Base-by-base conservation (phyloP, 2,113 vertebrate species). In the Nothobranchius furzeri region DNA sequence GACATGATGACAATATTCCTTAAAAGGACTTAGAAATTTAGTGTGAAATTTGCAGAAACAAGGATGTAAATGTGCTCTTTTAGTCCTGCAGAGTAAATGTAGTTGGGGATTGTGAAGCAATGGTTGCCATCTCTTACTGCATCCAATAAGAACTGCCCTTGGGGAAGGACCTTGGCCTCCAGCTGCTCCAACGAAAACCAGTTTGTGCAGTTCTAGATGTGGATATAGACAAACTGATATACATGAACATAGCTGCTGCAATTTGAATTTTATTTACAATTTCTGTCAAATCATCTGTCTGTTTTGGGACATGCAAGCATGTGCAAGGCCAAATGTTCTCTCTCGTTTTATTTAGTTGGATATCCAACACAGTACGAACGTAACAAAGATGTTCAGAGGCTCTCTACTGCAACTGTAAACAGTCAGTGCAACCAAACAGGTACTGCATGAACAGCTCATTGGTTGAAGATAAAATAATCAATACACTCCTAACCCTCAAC, bases 91-190 rank as follows among this genome's bases (percentile, higher is more conserved):
- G 13, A 25, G 9, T n/a, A 42, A 61, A 45, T 30, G 6, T 30
- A 24, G 25, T 25, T 13, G 3, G 9, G 14, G 14, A 54, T 55
- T 54, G 30, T 60, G 15, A 51, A 46, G 45, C 51, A 56, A 66
- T 35, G 25, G 30, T 64, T 64, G 36, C 11, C 37, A 61, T 40
- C 35, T 25, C 17, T 37, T 3, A 9, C 63, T 53, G 47, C 36
- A 24, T 30, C 59, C 24, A 62, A 15, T 68, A 14, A 60, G 69
- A 61, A 43, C 20, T 46, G n/a, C 17, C 5, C 30, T 52, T 20
- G 48, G n/a, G 43, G 40, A 55, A 53, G 2, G 12, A 56, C n/a
- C 64, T 10, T 37, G 50, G 15, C 50, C 50, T 9, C 25, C 14
- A 30, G 9, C 47, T 53, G 43, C 40, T 20, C 47, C 63, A 43